These are phyloP conservation scores for Hydrolagus affinis DNA, from an alignment of 2,113 vertebrate genomes.

Conservation along the genomic window DNA sequence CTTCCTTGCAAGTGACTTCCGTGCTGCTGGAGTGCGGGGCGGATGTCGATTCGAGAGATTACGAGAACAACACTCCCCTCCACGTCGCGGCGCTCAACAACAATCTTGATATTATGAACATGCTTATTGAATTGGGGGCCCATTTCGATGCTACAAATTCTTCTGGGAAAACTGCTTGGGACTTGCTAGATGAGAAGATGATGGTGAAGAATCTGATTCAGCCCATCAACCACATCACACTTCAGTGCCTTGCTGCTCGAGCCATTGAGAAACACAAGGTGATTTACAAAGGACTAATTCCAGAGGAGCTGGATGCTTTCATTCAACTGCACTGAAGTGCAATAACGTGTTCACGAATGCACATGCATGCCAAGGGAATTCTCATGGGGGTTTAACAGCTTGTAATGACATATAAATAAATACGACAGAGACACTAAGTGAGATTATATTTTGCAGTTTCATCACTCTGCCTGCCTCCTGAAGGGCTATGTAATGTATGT, in stretches of 20 bases:
- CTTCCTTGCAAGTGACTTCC: slow-evolving; percentile 70
- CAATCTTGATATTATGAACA: slow-evolving; percentile 73
- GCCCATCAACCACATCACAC: slow-evolving; percentile 79
- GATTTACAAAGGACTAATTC: slow-evolving; percentile 85
- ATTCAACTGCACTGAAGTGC: slow-evolving; percentile 79
- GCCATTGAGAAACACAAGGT: slow-evolving; percentile 82
- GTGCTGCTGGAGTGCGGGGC: slow-evolving; percentile 83
- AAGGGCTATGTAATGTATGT: slow-evolving; percentile 23
- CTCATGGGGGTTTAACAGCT: background rate
- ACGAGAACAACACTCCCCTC: slow-evolving; percentile 86
- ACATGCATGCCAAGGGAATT: slow-evolving; percentile 9
- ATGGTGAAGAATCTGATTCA: slow-evolving; percentile 70
- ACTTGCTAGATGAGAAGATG: slow-evolving; percentile 80
- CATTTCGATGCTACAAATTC: slow-evolving; percentile 87
- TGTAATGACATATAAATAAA: background rate
- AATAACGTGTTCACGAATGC: background rate
- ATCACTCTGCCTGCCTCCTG: slow-evolving; percentile 4
- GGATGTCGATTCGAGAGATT: slow-evolving; percentile 79
- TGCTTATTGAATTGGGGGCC: slow-evolving; percentile 73
- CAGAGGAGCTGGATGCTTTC: slow-evolving; percentile 87
- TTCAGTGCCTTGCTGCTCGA: slow-evolving; percentile 91
- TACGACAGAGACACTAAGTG: background rate
- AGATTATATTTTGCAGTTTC: background rate
- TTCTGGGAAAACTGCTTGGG: slow-evolving; percentile 75
- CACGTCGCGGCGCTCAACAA: slow-evolving; percentile 75